These are phyloP conservation scores for Pelodytes ibericus DNA, from an alignment of 2,797 vertebrate species.

Conservation along the genomic window DNA sequence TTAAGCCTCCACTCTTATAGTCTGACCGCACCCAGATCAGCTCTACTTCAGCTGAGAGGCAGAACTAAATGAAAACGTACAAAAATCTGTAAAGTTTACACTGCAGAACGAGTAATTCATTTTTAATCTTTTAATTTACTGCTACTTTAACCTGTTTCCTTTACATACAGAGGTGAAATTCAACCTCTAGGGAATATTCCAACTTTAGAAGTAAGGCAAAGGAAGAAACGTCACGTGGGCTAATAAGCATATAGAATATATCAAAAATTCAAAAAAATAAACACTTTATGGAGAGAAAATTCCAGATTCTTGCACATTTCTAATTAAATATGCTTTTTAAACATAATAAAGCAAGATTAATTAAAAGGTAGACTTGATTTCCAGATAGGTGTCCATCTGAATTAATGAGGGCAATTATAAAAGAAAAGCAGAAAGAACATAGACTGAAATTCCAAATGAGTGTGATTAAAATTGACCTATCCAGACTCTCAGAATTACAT, in stretches of 20 bases:
- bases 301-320: not conserved
- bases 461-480: slow-evolving; percentile 38
- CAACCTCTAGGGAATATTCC: too few relatives aligned
- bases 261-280: not conserved
- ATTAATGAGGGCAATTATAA: slow-evolving; percentile 40
- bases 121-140: too few relatives aligned
- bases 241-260: not conserved
- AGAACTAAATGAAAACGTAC: too few relatives aligned
- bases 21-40: too few relatives aligned
- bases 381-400: slow-evolving; percentile 20
- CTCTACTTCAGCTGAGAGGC: too few relatives aligned
- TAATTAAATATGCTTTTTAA: slow-evolving; percentile 13
- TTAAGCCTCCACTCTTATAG: too few relatives aligned
- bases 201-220: too few relatives aligned
- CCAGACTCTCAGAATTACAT: slow-evolving; percentile 6
- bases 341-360: slow-evolving; percentile 32
- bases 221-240: too few relatives aligned
- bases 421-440: slow-evolving; percentile 24
- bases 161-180: too few relatives aligned
- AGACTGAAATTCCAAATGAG: slow-evolving; percentile 26
- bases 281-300: not conserved
- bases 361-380: slow-evolving; percentile 37
- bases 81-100: too few relatives aligned
- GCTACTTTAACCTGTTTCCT: too few relatives aligned
- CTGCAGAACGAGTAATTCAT: too few relatives aligned